Evolutionary conservation across 1,140 invertebrate genomes (phyloP), one percentile per base, ranked within the genome.

Genomic region (Hesperophylax magnus): DNA sequence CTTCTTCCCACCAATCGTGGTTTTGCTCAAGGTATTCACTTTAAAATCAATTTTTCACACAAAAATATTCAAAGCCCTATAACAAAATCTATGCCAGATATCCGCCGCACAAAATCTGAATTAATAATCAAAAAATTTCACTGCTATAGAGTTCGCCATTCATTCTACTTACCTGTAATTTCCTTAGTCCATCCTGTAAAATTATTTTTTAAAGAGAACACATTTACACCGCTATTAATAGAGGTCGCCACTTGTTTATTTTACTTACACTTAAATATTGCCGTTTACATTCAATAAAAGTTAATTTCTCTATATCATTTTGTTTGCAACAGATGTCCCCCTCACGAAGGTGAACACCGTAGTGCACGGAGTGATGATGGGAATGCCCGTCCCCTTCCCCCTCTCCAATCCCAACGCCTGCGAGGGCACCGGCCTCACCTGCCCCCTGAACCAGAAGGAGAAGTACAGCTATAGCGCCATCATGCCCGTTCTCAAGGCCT

Each of bases 321-420:
- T 60, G 85, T 89, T 34, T n/a, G 7, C n/a, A 88, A 17, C 85
- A 93, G 93, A 88, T 24, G 81, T 85, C 80, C 87, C 89, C 18
- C 84, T 89, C 0, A 85, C 84, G 3, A 82, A 78, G n/a, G 85
- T 94, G 4, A 91, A 87, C 27, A 92, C 93, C 3, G 91, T 93
- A 2, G 93, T 95, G 0, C 93, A 95, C 87, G 95, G 95, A 3
- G 89, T 95, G 47, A 90, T 96, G 20, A 88, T 92, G 86, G 92
- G 92, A 63, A 85, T 95, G 15, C 92, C 93, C 1, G 88, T 95
- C 78, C 94, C 94, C 27, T 96, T 96, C 85, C 91, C 91, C 14
- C 84, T 96, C 78, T 86, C 92, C 8, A 92, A 96, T 85, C 89
- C 92, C 0, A 88, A 96, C 86, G 94, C 92, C 7, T 96, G 95